Base-by-base conservation (phyloP, 2,888 invertebrate species). In the Lycophotia porphyrea region DNA sequence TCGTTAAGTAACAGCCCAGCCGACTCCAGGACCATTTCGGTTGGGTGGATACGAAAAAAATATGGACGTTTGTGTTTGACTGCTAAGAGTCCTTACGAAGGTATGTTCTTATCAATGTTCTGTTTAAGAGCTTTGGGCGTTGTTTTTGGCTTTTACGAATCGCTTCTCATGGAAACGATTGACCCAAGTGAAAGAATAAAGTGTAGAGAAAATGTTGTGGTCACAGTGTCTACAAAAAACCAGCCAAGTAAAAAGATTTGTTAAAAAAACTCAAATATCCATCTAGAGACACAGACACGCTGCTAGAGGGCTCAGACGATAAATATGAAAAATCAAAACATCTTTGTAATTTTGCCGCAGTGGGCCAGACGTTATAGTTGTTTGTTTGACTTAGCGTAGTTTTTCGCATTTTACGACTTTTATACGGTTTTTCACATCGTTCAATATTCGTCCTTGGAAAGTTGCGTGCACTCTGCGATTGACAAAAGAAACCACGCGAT, bases 1-100 rank as follows among this genome's bases (percentile, higher is more conserved):
- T 87, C 83, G 86, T 79, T 82, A 86, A 87, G 83, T 87, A 86
- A 84, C 78, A 85, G 83, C 75, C 68, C 52, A 61, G 55, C 64
- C 67, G 67, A 71, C 75, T 80, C 69, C 64, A 76, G 64, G 65
- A 67, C 78, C 71, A 76, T 77, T 77, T 39, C 74, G 34, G 61
- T 79, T 49, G 27, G 60, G 34, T 71, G 71, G 77, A 61, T 64
- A 69, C 49, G 75, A 76, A 76, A 81, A 75, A 79, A 78, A 71
- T 70, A 82, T 82, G 55, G 61, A 76, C 34, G 55, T 44, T 74
- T 82, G 64, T 86, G 63, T 86, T 86, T 83, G 79, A 76, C 80
- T 72, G 82, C 70, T 72, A 47, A 81, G 55, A 68, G 70, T 55
- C 21, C 44, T 31, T 61, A 36, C 15, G 24, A 3, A 13, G 15